Percentiles rank a stretch among this genome's conserved stretches.
These are phyloP conservation scores for Ptilorrhoa leucosticta DNA, from an alignment of 2,113 vertebrate species.

Conservation along the genomic window DNA sequence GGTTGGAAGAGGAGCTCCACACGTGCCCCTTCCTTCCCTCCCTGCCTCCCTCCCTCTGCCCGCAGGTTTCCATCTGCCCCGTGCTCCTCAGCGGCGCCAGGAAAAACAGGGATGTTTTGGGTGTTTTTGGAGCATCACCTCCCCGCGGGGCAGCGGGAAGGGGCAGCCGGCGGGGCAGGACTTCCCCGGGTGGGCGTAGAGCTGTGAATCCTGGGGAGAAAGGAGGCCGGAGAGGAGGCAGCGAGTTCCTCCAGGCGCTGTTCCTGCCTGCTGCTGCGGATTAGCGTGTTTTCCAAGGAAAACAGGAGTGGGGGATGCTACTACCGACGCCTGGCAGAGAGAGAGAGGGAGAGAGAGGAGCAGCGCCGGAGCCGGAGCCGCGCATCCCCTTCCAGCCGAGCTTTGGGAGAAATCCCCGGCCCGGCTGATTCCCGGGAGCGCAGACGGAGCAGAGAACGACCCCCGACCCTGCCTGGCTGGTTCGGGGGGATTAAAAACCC, in stretches of 20 bases:
- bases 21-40: too few relatives aligned
- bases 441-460: neutral
- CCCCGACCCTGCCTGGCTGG: neutral
- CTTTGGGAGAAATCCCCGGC: neutral
- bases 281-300: slow-evolving; percentile 13
- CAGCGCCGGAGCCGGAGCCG: neutral
- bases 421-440: neutral
- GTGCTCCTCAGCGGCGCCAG: neutral
- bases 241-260: neutral
- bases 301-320: slow-evolving; percentile 36
- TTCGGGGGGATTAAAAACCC: neutral
- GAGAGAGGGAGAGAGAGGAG: neutral
- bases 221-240: neutral
- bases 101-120: neutral
- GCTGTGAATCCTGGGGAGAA: neutral
- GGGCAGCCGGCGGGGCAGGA: neutral
- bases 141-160: neutral
- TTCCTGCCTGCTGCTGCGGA: slow-evolving; percentile 10
- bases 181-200: neutral
- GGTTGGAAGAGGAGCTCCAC: neutral
- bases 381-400: neutral
- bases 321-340: neutral
- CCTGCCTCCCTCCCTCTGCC: neutral
- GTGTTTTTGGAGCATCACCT: neutral
- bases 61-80: neutral